Evolutionary conservation across 1,140 invertebrate genomes (phyloP), one percentile per base, ranked within the genome.

Genomic region (Hycleus phaleratus): DNA sequence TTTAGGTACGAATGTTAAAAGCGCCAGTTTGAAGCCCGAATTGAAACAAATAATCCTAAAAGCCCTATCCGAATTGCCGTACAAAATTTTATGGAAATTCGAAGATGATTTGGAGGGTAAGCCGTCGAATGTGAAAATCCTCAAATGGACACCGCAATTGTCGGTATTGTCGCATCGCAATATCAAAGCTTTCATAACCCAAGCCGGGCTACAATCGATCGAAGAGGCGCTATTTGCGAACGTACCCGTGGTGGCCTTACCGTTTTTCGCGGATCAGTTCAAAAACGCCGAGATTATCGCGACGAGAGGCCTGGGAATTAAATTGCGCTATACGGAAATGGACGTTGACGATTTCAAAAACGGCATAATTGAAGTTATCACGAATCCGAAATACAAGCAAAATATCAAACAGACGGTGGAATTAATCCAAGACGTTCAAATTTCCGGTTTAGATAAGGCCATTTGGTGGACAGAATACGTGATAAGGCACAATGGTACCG

Each of bases 111-210:
- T 75, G 48, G 52, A 67, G 5, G 68, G 69, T 32, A 61, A 74
- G 12, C 74, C 79, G 0, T 46, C 70, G 0, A 85, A 85, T 62
- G 74, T 84, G 7, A 72, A 78, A 55, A 73, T 79, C 39, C 70
- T 77, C 2, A 79, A 78, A 56, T 86, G 84, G 83, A 64, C 84
- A 18, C 83, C 83, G 1, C 84, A 87, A 63, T 62, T 61, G 45
- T 65, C 60, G 39, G 57, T 70, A 59, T 57, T 68, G 76, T 75
- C 61, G 7, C 78, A 81, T 65, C 61, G 58, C 39, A 71, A 74
- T 60, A 57, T 72, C 1, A 71, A 68, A 59, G 45, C 64, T 1
- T 81, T 81, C 58, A 69, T 81, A 18, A 75, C 72, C 11, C 79
- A 81, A 63, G 77, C 77, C 52, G 79, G 79, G 9, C 64, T 75